These are phyloP conservation scores for Chitala chitala DNA, from an alignment of 2,113 vertebrate genomes.

Conservation along the genomic window DNA sequence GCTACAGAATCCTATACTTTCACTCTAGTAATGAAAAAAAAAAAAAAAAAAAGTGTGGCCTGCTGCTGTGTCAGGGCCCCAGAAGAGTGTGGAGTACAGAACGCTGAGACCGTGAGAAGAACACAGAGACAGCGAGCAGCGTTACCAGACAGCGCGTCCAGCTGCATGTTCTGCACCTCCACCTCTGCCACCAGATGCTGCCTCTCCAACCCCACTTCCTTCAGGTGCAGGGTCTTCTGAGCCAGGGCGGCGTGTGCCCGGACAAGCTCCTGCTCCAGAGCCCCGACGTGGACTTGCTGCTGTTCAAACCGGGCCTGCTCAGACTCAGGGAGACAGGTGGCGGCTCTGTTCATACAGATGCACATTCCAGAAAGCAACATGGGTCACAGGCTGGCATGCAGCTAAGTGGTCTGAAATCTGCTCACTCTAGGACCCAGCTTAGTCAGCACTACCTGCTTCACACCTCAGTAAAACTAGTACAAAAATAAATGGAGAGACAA, in stretches of 20 bases:
- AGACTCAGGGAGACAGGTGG: conserved; percentile 1
- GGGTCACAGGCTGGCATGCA: background rate
- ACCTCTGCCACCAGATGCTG: conserved; percentile 60
- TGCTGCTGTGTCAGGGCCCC: background rate
- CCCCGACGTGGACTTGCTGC: conserved; percentile 53
- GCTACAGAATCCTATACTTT: too few relatives aligned
- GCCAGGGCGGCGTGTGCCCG: conserved; percentile 55
- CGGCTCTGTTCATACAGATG: background rate
- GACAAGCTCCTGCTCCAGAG: conserved; percentile 59
- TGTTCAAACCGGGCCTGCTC: conserved; percentile 57
- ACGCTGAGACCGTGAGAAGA: background rate
- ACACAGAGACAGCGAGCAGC: background rate
- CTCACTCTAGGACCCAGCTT: too few relatives aligned
- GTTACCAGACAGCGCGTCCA: conserved; percentile 63
- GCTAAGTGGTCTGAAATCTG: background rate
- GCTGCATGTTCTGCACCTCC: conserved; percentile 46
- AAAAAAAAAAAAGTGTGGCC: background rate
- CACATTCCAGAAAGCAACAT: background rate
- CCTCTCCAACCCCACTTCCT: conserved; percentile 62
- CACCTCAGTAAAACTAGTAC: too few relatives aligned
- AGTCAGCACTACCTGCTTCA: too few relatives aligned
- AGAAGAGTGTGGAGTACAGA: background rate
- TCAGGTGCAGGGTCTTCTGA: conserved; percentile 49
- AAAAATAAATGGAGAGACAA: too few relatives aligned
- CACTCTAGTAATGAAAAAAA: too few relatives aligned